phyloP scores from a whole-genome alignment of 2,113 vertebrate species.

The Spheniscus mendiculus region DNA sequence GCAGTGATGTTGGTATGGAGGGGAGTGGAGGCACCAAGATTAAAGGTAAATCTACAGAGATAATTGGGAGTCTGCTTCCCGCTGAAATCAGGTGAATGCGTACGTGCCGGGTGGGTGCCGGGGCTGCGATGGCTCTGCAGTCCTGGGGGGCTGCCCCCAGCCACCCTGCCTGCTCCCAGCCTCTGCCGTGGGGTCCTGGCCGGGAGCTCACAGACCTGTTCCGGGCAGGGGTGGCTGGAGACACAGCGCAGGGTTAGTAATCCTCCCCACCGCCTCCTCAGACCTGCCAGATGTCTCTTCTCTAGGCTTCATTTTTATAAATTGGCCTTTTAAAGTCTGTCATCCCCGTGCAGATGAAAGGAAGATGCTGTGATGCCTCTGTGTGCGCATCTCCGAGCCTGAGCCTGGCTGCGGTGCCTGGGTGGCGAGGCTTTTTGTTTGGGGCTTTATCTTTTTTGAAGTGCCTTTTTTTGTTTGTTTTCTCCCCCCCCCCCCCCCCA shows the following conservation, averaged over 20 bases:
- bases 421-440: not conserved
- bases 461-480: not conserved
- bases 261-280: not conserved
- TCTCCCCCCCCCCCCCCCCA: no score
- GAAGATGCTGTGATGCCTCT: not conserved
- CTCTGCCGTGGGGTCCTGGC: not conserved
- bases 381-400: accelerated
- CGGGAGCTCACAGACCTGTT: not conserved
- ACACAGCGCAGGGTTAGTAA: not conserved
- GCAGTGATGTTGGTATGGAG: constrained; percentile 16
- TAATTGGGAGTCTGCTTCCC: not conserved
- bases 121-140: accelerated
- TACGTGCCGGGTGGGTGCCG: not conserved
- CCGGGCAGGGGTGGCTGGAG: not conserved
- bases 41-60: constrained; percentile 20
- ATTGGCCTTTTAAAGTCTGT: constrained; percentile 57
- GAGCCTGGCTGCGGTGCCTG: not conserved
- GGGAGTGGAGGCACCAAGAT: constrained; percentile 6
- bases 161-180: not conserved
- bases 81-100: not conserved
- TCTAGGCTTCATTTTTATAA: constrained; percentile 30
- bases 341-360: constrained; percentile 44
- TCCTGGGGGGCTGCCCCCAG: not conserved
- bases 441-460: constrained; percentile 6
- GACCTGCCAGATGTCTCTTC: constrained; percentile 37